Evolutionary conservation across 2,797 vertebrate species (phyloP).

Genomic region (Cossypha caffra): DNA sequence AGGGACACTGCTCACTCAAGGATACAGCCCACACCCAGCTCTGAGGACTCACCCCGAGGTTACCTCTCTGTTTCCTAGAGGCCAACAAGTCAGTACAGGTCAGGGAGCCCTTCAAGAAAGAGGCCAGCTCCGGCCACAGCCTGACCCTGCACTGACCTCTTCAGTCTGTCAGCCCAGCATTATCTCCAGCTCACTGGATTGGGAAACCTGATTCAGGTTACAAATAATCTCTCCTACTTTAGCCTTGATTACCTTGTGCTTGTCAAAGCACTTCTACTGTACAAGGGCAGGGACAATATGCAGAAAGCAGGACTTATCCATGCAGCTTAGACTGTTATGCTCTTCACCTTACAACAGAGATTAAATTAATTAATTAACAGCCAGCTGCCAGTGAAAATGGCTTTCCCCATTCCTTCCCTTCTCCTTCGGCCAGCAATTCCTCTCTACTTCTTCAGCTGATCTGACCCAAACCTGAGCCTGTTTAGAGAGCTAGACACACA

Average conservation of each 20-base stretch:
- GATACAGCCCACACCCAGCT: neutral
- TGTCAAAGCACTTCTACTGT: neutral
- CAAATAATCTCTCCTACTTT: neutral
- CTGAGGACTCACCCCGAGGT: neutral
- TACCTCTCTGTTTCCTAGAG: neutral
- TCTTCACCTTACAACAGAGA: neutral
- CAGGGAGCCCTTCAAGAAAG: neutral
- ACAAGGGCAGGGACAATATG: neutral
- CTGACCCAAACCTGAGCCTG: neutral
- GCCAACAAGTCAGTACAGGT: neutral
- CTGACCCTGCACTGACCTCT: neutral
- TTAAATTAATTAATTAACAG: neutral
- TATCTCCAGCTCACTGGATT: neutral
- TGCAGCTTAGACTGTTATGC: neutral
- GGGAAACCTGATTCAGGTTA: neutral
- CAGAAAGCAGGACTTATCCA: neutral
- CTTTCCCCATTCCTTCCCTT: neutral
- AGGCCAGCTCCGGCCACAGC: neutral
- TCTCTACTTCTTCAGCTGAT: neutral
- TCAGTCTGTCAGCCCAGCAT: neutral
- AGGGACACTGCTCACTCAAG: neutral
- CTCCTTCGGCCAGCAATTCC: neutral
- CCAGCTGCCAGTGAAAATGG: neutral
- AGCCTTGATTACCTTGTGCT: neutral
- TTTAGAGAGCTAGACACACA: neutral